phyloP scores from a whole-genome alignment of 2,888 invertebrate species.

The Oligia latruncula region DNA sequence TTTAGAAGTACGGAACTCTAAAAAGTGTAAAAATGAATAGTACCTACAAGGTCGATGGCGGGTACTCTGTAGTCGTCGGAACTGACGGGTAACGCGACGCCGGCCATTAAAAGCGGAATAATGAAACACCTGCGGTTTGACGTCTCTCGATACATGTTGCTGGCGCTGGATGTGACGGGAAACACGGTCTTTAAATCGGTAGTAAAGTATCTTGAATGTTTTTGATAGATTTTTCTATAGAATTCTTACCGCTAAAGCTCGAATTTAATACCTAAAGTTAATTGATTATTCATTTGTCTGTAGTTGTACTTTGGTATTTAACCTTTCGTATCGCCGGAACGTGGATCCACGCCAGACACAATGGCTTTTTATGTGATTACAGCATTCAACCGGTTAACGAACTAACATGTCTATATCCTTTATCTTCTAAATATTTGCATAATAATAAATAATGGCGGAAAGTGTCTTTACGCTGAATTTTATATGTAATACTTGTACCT shows the following conservation, averaged over 20 bases:
- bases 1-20: neutral
- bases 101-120: constrained; percentile 87
- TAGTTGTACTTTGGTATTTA: neutral
- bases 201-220: neutral
- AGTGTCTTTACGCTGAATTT: neutral
- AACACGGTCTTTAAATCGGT: neutral
- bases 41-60: constrained; percentile 9
- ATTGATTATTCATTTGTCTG: too few species aligned
- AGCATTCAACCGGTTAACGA: too few species aligned
- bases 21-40: constrained; percentile 47
- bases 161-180: constrained; percentile 59
- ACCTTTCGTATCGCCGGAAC: too few species aligned
- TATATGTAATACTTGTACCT: too few species aligned
- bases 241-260: neutral
- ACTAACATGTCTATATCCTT: neutral
- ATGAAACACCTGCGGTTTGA: constrained; percentile 89
- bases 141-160: constrained; percentile 65
- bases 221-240: neutral
- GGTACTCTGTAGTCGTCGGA: constrained; percentile 38
- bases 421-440: neutral
- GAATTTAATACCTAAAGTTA: neutral
- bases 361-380: too few species aligned
- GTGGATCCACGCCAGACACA: too few species aligned
- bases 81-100: constrained; percentile 79
- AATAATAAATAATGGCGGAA: neutral